These are phyloP conservation scores for Heteromormyrus szaboi DNA, from an alignment of 2,797 vertebrate genomes.

Conservation along the genomic window DNA sequence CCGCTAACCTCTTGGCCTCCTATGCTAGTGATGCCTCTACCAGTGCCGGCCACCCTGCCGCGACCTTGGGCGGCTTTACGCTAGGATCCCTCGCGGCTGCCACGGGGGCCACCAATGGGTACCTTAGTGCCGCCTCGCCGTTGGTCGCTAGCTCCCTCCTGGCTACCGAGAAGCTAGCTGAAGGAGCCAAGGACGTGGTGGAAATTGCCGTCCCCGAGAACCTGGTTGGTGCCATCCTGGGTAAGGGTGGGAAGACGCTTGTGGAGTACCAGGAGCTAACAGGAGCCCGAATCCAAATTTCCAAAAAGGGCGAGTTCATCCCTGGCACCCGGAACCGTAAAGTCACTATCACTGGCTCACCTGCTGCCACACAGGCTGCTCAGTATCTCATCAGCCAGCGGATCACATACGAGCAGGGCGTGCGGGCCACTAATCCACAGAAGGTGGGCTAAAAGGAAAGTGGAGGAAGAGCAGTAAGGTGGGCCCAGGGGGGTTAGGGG, in stretches of 20 bases:
- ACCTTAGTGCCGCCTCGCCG: constrained; percentile 80
- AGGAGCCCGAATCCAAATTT: constrained; percentile 93
- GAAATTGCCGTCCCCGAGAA: constrained; percentile 93
- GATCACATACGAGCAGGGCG: constrained; percentile 94
- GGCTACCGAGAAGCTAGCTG: constrained; percentile 82
- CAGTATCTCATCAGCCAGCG: constrained; percentile 97
- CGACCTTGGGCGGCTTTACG: constrained; percentile 73
- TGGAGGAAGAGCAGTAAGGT: constrained; percentile 44
- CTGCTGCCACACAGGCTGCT: constrained; percentile 87
- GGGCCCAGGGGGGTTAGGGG: constrained; percentile 35
- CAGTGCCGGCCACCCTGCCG: constrained; percentile 66
- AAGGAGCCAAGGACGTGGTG: constrained; percentile 89
- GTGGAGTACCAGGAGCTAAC: constrained; percentile 96
- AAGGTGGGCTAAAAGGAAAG: constrained; percentile 78
- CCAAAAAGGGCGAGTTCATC: constrained; percentile 95
- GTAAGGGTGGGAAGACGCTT: constrained; percentile 92
- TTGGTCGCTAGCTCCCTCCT: constrained; percentile 80
- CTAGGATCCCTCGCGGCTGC: constrained; percentile 80
- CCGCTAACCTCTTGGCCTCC: constrained; percentile 82
- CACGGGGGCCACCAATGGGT: constrained; percentile 81
- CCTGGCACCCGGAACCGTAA: constrained; percentile 94
- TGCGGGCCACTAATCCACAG: constrained; percentile 90
- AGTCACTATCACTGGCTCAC: constrained; percentile 91
- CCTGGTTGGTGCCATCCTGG: constrained; percentile 90
- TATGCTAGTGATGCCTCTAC: constrained; percentile 77